phyloP scores from a whole-genome alignment of 2,113 vertebrate genomes.

The Sinocyclocheilus anshuiensis region DNA sequence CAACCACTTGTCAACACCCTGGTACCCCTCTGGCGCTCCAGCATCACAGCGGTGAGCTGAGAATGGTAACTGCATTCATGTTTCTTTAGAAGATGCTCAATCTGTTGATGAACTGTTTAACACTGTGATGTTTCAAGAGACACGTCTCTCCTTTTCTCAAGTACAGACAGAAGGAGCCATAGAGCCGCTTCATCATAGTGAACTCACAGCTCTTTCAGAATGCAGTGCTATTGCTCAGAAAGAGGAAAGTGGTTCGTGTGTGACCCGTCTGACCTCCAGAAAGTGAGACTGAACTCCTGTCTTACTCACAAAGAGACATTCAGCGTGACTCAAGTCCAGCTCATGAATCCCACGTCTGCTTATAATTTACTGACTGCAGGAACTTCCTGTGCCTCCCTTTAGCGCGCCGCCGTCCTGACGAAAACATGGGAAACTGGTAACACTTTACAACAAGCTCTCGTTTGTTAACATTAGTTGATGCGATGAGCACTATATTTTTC shows the following conservation, averaged over 20 bases:
- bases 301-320: background rate
- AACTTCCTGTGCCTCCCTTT: conserved; percentile 34
- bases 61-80: too few relatives aligned
- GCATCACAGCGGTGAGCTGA: too few relatives aligned
- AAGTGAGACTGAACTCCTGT: background rate
- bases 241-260: background rate
- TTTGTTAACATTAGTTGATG: background rate
- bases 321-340: conserved; percentile 5
- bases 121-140: background rate
- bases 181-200: background rate
- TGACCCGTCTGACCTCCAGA: background rate
- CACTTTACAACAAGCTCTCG: background rate
- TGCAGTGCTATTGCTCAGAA: background rate
- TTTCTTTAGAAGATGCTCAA: too few relatives aligned
- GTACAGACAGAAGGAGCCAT: background rate
- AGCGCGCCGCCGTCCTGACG: too few relatives aligned
- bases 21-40: too few relatives aligned
- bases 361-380: conserved; percentile 62
- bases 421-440: background rate
- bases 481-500: too few relatives aligned
- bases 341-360: conserved; percentile 57
- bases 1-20: too few relatives aligned
- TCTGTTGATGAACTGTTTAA: background rate
- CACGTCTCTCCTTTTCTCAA: background rate
- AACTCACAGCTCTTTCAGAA: background rate